Conservation (phyloP, 2,113 vertebrate genomes). For the Halcyon senegalensis region DNA sequence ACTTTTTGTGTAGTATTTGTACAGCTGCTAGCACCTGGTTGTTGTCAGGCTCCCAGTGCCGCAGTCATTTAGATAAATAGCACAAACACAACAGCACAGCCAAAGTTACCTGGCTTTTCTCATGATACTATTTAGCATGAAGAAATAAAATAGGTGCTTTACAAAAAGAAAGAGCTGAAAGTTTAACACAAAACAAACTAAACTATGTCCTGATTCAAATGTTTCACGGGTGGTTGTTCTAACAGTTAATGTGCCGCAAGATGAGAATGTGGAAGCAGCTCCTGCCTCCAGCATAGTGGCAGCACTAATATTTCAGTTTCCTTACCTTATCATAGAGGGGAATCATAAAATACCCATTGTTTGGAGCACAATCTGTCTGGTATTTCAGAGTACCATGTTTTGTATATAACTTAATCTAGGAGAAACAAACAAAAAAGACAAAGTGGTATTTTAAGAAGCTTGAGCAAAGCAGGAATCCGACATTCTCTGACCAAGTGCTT, state of each 20-base stretch:
- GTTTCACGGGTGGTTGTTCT: fast-evolving
- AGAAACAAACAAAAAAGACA: background rate
- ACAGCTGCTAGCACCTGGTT: background rate
- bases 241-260: fast-evolving
- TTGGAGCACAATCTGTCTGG: constrained; percentile 97
- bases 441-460: fast-evolving
- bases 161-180: background rate
- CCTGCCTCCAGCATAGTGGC: background rate
- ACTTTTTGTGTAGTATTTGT: background rate
- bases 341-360: constrained; percentile 99
- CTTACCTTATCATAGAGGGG: constrained; percentile 98
- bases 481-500: background rate
- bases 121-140: background rate
- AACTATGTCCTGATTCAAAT: fast-evolving
- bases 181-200: background rate
- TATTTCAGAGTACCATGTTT: constrained; percentile 98
- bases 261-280: background rate
- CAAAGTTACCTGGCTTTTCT: background rate
- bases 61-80: background rate
- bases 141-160: background rate
- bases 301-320: fast-evolving
- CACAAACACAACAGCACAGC: background rate
- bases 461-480: background rate
- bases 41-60: background rate
- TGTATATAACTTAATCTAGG: constrained; percentile 94